These are phyloP conservation scores for Lamellibrachia columna DNA, from an alignment of 2,888 invertebrate species.

Conservation along the genomic window DNA sequence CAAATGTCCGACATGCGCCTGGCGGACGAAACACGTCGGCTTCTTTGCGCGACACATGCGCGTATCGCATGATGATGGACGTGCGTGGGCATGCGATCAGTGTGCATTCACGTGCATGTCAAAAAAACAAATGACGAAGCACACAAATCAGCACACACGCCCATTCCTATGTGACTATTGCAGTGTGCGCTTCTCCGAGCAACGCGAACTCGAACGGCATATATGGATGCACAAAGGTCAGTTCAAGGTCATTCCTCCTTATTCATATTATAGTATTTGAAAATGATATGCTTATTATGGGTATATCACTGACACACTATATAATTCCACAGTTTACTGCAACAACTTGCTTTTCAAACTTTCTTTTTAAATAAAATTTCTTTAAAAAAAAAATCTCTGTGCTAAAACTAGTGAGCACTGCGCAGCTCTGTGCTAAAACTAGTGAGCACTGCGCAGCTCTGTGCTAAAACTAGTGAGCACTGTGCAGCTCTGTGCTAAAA, in stretches of 20 bases:
- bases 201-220: slow-evolving; percentile 18
- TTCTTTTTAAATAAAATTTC: background rate
- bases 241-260: background rate
- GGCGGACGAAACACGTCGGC: background rate
- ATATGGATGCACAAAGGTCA: slow-evolving; percentile 19
- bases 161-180: slow-evolving; percentile 25
- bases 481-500: too few relatives aligned
- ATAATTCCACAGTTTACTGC: background rate
- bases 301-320: background rate
- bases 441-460: too few relatives aligned
- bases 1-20: slow-evolving; percentile 16
- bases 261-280: too few relatives aligned
- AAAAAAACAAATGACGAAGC: slow-evolving; percentile 16
- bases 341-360: background rate
- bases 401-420: too few relatives aligned
- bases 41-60: slow-evolving; percentile 18
- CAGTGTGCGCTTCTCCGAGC: background rate
- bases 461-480: too few relatives aligned
- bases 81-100: background rate
- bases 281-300: background rate
- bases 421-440: too few relatives aligned
- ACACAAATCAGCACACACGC: slow-evolving; percentile 18
- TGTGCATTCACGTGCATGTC: slow-evolving; percentile 20
- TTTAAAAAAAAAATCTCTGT: too few relatives aligned
- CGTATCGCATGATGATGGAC: background rate